Conservation (phyloP, 2,797 vertebrate genomes). For the Oreonectes daqikongensis region DNA sequence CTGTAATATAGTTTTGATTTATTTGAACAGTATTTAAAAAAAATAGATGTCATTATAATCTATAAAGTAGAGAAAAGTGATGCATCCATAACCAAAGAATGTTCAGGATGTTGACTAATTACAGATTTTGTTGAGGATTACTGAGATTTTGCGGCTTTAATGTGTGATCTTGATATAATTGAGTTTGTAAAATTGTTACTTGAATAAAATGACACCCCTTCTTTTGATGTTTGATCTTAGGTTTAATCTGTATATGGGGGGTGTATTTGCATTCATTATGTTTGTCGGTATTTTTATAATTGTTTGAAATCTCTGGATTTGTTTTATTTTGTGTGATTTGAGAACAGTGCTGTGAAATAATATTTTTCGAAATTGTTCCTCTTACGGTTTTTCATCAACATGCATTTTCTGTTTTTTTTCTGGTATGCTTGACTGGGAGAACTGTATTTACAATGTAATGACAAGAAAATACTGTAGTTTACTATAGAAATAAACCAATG, state of each 20-base stretch:
- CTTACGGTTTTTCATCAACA: background rate
- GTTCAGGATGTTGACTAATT: background rate
- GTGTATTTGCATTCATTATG: background rate
- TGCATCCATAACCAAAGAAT: conserved; percentile 14
- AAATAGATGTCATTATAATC: background rate
- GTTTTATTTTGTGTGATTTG: background rate
- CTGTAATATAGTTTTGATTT: background rate
- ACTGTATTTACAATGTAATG: background rate
- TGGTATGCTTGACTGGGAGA: background rate
- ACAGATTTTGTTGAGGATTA: background rate
- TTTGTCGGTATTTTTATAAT: background rate
- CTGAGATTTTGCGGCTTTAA: background rate
- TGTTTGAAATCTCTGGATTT: background rate
- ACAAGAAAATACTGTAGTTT: conserved; percentile 18
- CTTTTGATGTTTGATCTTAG: background rate
- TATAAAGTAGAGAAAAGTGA: background rate
- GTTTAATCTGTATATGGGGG: background rate
- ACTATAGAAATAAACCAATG: conserved; percentile 38
- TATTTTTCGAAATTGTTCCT: background rate
- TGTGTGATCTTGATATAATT: background rate
- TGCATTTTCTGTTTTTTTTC: background rate
- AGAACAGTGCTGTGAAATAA: background rate
- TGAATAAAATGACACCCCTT: background rate
- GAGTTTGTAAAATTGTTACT: background rate
- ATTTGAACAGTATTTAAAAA: background rate